These are phyloP conservation scores for Lucilia sericata DNA, from an alignment of 1,140 invertebrate species.

Conservation along the genomic window DNA sequence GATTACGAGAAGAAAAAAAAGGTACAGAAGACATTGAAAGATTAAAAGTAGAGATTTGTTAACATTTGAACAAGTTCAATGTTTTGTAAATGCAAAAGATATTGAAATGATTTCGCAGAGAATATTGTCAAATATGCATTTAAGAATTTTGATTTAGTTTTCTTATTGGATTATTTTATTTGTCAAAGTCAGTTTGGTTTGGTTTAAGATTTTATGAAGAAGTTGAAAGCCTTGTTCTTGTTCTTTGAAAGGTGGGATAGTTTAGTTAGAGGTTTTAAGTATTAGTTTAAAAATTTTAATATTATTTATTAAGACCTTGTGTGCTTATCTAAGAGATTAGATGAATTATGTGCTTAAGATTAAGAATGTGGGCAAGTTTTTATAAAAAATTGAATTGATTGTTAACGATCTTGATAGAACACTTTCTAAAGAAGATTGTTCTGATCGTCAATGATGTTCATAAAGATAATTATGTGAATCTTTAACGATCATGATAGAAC, in stretches of 20 bases:
- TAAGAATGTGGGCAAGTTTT: no score
- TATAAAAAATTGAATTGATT: no score
- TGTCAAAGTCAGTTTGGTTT: slow-evolving; percentile 25
- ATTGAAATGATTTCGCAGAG: background rate
- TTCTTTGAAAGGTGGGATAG: slow-evolving; percentile 31
- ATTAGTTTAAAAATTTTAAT: background rate
- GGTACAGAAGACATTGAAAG: background rate
- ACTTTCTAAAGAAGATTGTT: no score
- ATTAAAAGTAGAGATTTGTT: background rate
- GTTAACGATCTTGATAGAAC: no score
- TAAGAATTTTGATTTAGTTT: background rate
- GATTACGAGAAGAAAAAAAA: background rate
- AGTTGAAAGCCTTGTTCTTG: slow-evolving; percentile 33
- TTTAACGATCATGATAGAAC: no score
- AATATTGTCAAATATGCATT: background rate
- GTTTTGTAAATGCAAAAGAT: background rate
- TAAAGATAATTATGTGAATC: no score
- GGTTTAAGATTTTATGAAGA: background rate
- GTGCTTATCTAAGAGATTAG: no score
- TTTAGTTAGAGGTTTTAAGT: background rate
- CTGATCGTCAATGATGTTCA: no score
- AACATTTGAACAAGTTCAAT: slow-evolving; percentile 28
- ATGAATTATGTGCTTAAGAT: no score
- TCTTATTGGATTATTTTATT: slow-evolving; percentile 14
- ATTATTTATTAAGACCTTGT: no score